Evolutionary conservation across 2,888 invertebrate species (phyloP), one percentile per base, ranked within the genome.

Genomic region (Tetheella fluctuosa): DNA sequence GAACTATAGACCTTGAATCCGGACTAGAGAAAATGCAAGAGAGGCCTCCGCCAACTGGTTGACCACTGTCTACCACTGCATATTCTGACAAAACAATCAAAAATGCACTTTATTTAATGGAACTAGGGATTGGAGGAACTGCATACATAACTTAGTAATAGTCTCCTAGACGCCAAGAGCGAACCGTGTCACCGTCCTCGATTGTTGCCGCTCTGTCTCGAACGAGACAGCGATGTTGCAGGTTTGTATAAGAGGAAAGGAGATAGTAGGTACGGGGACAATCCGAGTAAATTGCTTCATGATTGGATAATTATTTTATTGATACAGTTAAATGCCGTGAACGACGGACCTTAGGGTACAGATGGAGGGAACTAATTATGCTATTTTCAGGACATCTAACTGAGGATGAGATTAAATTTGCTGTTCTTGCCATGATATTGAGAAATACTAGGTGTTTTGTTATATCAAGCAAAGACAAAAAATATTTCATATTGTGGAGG

Each of bases 221-320:
- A 83, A 64, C 53, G 81, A 76, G 88, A 84, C 64, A 64, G 64
- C 58, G 59, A 60, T 69, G 77, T 67, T 54, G 6, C 13, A 4
- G 12, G 15, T 28, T 12, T 54, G 52, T n/a, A 23, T 53, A 23
- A 7, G 78, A 57, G 62, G 39, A 73, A 86, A 60, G 63, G 82
- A 75, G 80, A 86, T 15, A 64, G 66, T 69, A 13, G 57, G 78
- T 64, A 67, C 71, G 77, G 81, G 81, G 83, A 85, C 88, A 86
- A 86, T 83, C 85, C 78, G 73, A 86, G 87, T 86, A 88, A 91
- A 91, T 91, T 91, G 90, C 81, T 79, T 76, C 85, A 89, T 89
- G 91, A 92, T 92, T 92, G 92, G 92, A 89, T 91, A 92, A 92
- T 92, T 91, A 89, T 90, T 91, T 89, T 91, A 91, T 91, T 91